phyloP scores from a whole-genome alignment of 1,140 invertebrate genomes.

The Caenorhabditis brenneri region DNA sequence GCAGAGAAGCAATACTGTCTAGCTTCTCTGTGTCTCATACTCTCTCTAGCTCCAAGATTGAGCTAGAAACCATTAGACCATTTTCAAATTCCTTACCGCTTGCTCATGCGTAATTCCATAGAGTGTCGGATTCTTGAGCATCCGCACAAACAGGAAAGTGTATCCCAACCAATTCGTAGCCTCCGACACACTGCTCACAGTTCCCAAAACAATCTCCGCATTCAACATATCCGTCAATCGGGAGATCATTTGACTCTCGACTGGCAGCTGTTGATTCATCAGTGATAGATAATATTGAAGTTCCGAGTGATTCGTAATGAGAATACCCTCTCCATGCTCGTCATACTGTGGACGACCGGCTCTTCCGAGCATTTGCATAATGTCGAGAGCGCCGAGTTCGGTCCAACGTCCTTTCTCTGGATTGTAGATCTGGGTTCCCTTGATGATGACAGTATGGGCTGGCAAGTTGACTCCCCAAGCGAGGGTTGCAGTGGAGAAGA shows the following conservation, averaged over 20 bases:
- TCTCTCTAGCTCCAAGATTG: too few species aligned
- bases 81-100: conserved; percentile 73
- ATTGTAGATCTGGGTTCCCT: conserved; percentile 96
- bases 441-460: conserved; percentile 98
- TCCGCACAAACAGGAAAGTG: conserved; percentile 90
- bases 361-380: conserved; percentile 94
- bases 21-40: too few species aligned
- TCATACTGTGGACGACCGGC: conserved; percentile 98
- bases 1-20: too few species aligned
- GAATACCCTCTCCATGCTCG: conserved; percentile 95
- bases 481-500: conserved; percentile 96
- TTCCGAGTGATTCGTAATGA: conserved; percentile 98
- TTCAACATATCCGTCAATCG: conserved; percentile 93
- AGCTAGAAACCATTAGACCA: too few species aligned
- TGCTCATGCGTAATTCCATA: conserved; percentile 87
- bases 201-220: conserved; percentile 95
- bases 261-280: conserved; percentile 85
- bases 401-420: conserved; percentile 98
- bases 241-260: conserved; percentile 76
- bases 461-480: conserved; percentile 99
- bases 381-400: conserved; percentile 93
- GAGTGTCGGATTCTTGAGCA: conserved; percentile 81
- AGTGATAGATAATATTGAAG: conserved; percentile 96
- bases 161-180: conserved; percentile 95
- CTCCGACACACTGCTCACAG: conserved; percentile 90